Base-by-base conservation (phyloP, 2,888 invertebrate genomes). In the Aleiodes alternator region DNA sequence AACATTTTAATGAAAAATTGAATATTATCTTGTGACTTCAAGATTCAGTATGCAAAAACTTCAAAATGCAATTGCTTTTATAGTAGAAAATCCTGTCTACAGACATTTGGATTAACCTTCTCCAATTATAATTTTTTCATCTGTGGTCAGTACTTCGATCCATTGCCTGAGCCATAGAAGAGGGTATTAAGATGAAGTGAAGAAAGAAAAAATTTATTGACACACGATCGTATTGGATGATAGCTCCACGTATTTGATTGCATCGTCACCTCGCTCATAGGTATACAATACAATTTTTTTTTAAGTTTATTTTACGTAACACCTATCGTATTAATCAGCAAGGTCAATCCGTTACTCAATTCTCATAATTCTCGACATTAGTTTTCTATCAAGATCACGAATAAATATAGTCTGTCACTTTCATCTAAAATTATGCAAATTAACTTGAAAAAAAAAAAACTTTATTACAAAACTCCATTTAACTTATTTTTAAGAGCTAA, bases 11-110 rank as follows among this genome's bases (percentile, higher is more conserved):
- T 2, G 1, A 4, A 38, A 8, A 38, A 38, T 38, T 38, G 43
- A 3, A 9, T 43, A 43, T 43, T 43, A 82, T 81, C 14, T 66
- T 38, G 16, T 14, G 14, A 14, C 16, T 11, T 66, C 43, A 59
- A 9, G 59, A 59, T 48, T 16, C 66, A 38, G 48, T 34, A 43
- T 66, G 12, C 16, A 9, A 29, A 8, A 34, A 12, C 48, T 11
- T 34, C 38, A 66, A 66, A 38, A 66, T 38, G 34, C 38, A 38
- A n/a, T 16, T 48, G 38, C 66, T 66, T 66, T 66, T 66, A 66
- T 66, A 66, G 16, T 14, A 66, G n/a, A 5, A 8, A 14, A 66
- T 43, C 14, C 8, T 66, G 16, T 31, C 38, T 43, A 43, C 9
- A 3, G 43, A 43, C 43, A 43, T 9, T 43, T 43, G 43, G 43